These are phyloP conservation scores for Acrossocheilus wenchowensis DNA, from an alignment of 2,797 vertebrate species.

Conservation along the genomic window DNA sequence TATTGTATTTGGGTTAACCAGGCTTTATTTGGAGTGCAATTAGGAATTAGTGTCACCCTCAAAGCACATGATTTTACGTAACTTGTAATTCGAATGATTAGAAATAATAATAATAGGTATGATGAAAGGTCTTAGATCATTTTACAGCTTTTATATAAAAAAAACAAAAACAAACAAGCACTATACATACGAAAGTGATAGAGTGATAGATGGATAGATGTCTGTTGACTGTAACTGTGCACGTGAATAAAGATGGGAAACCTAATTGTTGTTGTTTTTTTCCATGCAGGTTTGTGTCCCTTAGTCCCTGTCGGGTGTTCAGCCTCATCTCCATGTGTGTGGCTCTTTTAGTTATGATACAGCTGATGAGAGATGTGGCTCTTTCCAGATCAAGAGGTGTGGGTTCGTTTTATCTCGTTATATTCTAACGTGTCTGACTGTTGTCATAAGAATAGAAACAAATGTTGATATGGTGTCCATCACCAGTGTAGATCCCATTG, in stretches of 20 bases:
- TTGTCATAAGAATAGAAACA: not conserved
- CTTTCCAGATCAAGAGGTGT: constrained; percentile 71
- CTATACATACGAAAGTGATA: not conserved
- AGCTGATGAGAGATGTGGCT: constrained; percentile 63
- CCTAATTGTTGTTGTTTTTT: not conserved
- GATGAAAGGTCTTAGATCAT: not conserved
- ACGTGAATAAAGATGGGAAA: not conserved
- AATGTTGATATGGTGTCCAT: not conserved
- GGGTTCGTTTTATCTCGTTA: constrained; percentile 2
- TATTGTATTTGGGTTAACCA: constrained; percentile 37
- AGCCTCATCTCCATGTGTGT: constrained; percentile 69
- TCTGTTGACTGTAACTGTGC: not conserved
- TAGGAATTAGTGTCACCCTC: constrained; percentile 46
- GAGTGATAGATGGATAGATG: not conserved
- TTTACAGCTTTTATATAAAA: not conserved
- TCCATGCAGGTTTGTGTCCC: constrained; percentile 71
- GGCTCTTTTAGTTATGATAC: constrained; percentile 64
- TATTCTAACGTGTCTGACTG: not conserved
- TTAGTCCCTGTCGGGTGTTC: constrained; percentile 67
- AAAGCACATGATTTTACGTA: constrained; percentile 48
- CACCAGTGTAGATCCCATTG: constrained; percentile 8
- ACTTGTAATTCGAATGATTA: not conserved
- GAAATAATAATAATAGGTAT: not conserved
- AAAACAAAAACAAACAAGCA: not conserved
- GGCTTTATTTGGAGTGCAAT: not conserved